A percentile compares a stretch with the other conserved stretches of the same genome.
These are phyloP conservation scores for Eulemur coronatus DNA, from an alignment of 2,797 vertebrate species.

Conservation along the genomic window DNA sequence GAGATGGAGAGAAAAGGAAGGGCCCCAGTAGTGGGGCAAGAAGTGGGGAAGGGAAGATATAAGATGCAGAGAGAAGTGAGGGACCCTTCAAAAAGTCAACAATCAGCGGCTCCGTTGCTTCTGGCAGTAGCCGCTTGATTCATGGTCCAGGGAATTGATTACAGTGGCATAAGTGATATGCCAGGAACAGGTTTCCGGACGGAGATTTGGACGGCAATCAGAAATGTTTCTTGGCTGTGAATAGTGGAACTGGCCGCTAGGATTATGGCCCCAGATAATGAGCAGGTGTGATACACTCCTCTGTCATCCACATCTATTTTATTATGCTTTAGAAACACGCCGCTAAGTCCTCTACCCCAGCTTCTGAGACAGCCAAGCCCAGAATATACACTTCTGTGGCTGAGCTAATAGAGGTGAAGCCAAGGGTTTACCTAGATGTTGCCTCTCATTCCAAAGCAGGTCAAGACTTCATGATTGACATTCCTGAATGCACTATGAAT, in stretches of 20 bases:
- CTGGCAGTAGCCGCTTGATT: not conserved
- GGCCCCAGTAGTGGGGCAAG: not conserved
- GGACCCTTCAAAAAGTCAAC: not conserved
- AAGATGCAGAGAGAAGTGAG: not conserved
- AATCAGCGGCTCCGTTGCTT: not conserved
- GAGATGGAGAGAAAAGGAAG: not conserved
- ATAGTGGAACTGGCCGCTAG: not conserved
- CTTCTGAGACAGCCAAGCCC: not conserved
- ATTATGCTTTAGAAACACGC: not conserved
- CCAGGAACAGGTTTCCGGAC: not conserved
- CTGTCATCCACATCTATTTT: not conserved
- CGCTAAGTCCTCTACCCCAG: not conserved
- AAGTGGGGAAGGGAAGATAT: not conserved
- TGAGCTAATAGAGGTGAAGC: not conserved
- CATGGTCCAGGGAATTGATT: not conserved
- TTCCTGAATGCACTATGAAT: not conserved
- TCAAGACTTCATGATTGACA: not conserved
- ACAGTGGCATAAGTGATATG: not conserved
- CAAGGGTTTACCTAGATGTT: not conserved
- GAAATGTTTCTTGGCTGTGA: not conserved
- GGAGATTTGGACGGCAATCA: not conserved
- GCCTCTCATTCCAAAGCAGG: conserved; percentile 4
- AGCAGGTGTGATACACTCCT: not conserved
- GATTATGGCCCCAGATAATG: not conserved
- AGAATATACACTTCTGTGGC: not conserved